Percentiles rank a stretch among this genome's conserved stretches.
phyloP scores from a whole-genome alignment of 2,113 vertebrate genomes.

The Grus americana region DNA sequence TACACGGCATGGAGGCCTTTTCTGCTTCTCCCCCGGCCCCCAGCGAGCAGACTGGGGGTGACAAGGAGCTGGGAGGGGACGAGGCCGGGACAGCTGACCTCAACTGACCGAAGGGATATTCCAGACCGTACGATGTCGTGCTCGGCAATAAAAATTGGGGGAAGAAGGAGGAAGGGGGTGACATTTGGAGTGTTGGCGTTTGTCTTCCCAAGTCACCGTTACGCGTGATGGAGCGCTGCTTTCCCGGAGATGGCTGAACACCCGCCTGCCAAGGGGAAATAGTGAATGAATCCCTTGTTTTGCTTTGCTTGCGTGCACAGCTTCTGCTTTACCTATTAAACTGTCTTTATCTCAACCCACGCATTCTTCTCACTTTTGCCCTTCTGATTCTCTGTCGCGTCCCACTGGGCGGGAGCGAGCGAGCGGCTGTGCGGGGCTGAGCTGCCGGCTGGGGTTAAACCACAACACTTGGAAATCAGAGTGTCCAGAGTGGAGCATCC shows the following conservation, averaged over 20 bases:
- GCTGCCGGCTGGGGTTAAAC: background rate
- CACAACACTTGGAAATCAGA: background rate
- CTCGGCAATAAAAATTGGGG: background rate
- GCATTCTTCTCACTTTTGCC: background rate
- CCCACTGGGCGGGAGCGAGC: accelerated
- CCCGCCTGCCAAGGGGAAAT: too few species aligned
- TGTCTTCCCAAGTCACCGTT: background rate
- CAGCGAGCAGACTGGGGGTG: background rate
- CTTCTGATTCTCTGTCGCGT: background rate
- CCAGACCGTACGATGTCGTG: background rate
- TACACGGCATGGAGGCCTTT: background rate
- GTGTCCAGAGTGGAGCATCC: background rate
- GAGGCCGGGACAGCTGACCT: background rate
- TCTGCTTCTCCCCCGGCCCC: background rate
- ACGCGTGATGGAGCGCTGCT: too few species aligned
- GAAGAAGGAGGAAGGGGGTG: background rate
- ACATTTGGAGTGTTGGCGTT: accelerated
- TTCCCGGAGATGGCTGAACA: too few species aligned
- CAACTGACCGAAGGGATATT: background rate
- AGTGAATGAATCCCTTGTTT: too few species aligned
- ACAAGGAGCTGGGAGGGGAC: background rate
- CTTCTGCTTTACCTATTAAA: background rate
- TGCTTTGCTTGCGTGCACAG: too few species aligned
- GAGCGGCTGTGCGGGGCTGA: background rate
- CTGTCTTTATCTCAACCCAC: accelerated